Base-by-base conservation (phyloP, 2,113 vertebrate genomes). In the Xerus inauris region DNA sequence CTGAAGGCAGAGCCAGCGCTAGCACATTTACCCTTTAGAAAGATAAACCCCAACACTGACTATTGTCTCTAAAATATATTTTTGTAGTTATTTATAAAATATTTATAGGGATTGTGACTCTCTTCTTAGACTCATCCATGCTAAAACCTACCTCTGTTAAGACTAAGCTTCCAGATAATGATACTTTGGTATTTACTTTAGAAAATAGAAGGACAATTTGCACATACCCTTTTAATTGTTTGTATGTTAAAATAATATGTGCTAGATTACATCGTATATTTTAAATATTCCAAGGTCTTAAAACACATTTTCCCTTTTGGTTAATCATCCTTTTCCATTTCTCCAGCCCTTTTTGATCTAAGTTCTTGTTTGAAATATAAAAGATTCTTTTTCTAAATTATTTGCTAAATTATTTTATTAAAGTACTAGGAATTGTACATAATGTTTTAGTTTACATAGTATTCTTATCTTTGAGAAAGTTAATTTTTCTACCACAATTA, bases 331-430 rank as follows among this genome's bases (percentile, higher is more conserved):
- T 88, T 30, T 24, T 10, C 54, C 17, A 76, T 75, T 87, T 92
- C 19, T 11, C 32, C 7, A 3, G 9, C 5, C 7, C 9, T 77
- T 79, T 65, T 75, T 35, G 94, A 65, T 38, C 40, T 72, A 64
- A 73, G 2, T 94, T 92, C 49, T 81, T 64, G 3, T 88, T 77
- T 80, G 20, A 93, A 89, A 47, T 92, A 51, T 49, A 17, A 94
- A 96, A 69, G 49, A 89, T 87, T 83, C 9, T 91, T 8, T 65
- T 90, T 83, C 93, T 14, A 40, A 95, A n/a, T n/a, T n/a, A n/a
- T n/a, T n/a, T n/a, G n/a, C n/a, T n/a, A n/a, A 90, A 38, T 85
- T 92, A 67, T 72, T 40, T 40, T 73, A 38, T 30, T 59, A 45
- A 94, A 79, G 13, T 40, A 47, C 5, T 49, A 71, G 20, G 67